phyloP scores from a whole-genome alignment of 2,797 vertebrate species.

The Pangasius macronema region DNA sequence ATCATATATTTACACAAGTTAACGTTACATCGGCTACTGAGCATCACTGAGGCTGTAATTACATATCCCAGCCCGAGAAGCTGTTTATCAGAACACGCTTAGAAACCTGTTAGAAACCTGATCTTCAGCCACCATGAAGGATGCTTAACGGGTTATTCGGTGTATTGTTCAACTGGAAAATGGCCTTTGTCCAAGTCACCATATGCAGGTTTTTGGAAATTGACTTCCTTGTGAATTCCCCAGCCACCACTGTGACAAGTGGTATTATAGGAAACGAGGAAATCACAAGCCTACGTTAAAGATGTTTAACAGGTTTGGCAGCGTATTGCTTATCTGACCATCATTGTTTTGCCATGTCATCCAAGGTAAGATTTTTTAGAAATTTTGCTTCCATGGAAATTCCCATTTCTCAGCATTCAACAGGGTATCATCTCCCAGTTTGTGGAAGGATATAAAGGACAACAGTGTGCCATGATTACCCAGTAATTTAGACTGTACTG shows the following conservation, averaged over 20 bases:
- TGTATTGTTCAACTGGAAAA: background rate
- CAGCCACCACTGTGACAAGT: background rate
- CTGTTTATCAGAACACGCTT: background rate
- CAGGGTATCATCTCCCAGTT: background rate
- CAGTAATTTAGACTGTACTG: background rate
- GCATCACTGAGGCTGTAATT: background rate
- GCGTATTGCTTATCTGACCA: background rate
- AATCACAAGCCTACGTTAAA: background rate
- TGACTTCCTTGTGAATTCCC: constrained; percentile 14
- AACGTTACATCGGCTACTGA: background rate
- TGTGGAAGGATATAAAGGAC: background rate
- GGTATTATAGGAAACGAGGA: background rate
- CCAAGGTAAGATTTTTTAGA: background rate
- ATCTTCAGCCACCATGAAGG: background rate
- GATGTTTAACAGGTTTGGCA: background rate
- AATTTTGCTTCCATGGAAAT: background rate
- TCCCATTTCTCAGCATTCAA: background rate
- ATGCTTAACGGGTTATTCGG: background rate
- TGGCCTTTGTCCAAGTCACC: too few relatives aligned
- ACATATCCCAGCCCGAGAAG: too few relatives aligned
- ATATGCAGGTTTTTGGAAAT: background rate
- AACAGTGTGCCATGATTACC: background rate
- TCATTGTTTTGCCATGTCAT: background rate
- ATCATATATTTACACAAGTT: background rate
- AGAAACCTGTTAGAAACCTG: background rate